A percentile compares a stretch with the other conserved stretches of the same genome.
phyloP scores from a whole-genome alignment of 92 coral and sea anemone species.

The Ricordea florida region DNA sequence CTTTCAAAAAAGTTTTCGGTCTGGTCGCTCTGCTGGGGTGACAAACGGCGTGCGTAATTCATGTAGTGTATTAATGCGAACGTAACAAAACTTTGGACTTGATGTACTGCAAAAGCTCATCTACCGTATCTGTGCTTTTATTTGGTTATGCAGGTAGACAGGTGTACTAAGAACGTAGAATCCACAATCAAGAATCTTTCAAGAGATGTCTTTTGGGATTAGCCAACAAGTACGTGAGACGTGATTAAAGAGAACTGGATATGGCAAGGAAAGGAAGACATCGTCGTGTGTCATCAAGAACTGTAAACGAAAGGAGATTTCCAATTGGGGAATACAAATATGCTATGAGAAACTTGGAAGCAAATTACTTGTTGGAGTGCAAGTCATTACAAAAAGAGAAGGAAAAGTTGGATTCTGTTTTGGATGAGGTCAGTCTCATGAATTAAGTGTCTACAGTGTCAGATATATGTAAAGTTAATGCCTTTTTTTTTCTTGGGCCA shows the following conservation, averaged over 20 bases:
- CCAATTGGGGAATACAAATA: slow-evolving; percentile 13
- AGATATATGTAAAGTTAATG: background rate
- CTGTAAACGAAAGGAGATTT: slow-evolving; percentile 18
- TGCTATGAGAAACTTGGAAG: slow-evolving; percentile 5
- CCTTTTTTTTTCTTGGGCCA: background rate
- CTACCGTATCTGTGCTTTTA: no score
- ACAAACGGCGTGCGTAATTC: no score
- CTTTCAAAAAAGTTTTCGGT: background rate
- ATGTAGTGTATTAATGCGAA: no score
- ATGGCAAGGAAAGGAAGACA: slow-evolving; percentile 1
- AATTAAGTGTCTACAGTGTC: background rate
- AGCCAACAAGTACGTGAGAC: background rate
- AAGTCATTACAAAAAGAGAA: slow-evolving; percentile 27
- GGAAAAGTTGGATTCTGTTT: slow-evolving; percentile 13
- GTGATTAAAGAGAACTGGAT: background rate
- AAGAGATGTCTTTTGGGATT: background rate
- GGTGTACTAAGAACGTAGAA: background rate
- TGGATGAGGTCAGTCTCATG: slow-evolving; percentile 8
- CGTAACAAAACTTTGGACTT: no score
- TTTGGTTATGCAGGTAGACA: no score
- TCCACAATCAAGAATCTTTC: background rate
- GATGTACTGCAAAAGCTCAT: no score
- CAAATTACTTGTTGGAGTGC: slow-evolving; percentile 2
- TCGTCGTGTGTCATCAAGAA: slow-evolving; percentile 19
- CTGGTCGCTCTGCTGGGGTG: no score